Conservation (phyloP, 2,888 invertebrate species). For the Rhodophaea formosa region DNA sequence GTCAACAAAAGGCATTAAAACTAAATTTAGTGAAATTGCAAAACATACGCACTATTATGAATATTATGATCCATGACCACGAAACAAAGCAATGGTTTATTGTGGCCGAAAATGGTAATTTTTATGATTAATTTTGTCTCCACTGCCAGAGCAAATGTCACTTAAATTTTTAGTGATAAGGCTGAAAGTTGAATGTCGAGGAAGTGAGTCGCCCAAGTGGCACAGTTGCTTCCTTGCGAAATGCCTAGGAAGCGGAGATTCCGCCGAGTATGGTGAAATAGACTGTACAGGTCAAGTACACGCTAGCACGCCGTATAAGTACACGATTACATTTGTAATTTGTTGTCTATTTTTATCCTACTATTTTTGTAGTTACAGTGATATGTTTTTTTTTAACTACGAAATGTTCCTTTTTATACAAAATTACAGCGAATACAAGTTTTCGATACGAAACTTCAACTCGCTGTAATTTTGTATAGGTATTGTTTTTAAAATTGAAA, state of each 20-base stretch:
- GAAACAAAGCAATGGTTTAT: constrained; percentile 35
- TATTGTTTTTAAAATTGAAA: too few relatives aligned
- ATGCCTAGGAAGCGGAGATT: constrained; percentile 47
- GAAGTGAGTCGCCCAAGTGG: constrained; percentile 36
- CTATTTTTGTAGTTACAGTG: neutral
- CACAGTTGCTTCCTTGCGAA: constrained; percentile 53
- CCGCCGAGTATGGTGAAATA: constrained; percentile 46
- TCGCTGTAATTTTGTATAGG: too few relatives aligned
- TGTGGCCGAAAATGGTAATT: constrained; percentile 59
- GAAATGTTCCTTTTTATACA: too few relatives aligned
- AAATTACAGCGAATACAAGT: too few relatives aligned
- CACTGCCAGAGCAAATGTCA: constrained; percentile 21
- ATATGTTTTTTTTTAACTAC: neutral
- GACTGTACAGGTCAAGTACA: constrained; percentile 38
- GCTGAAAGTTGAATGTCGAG: constrained; percentile 26
- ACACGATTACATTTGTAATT: constrained; percentile 3
- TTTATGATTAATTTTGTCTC: constrained; percentile 30
- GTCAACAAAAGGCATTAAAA: constrained; percentile 10
- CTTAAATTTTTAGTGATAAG: constrained; percentile 25
- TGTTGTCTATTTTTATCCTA: constrained; percentile 1
- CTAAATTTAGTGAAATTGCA: constrained; percentile 23
- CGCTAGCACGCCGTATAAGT: constrained; percentile 18
- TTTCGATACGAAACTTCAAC: too few relatives aligned
- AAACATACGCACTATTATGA: constrained; percentile 40
- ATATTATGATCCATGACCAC: constrained; percentile 43